A percentile compares a stretch with the other conserved stretches of the same genome.
Conservation (phyloP, 2,888 invertebrate genomes). For the Dryadula phaetusa region DNA sequence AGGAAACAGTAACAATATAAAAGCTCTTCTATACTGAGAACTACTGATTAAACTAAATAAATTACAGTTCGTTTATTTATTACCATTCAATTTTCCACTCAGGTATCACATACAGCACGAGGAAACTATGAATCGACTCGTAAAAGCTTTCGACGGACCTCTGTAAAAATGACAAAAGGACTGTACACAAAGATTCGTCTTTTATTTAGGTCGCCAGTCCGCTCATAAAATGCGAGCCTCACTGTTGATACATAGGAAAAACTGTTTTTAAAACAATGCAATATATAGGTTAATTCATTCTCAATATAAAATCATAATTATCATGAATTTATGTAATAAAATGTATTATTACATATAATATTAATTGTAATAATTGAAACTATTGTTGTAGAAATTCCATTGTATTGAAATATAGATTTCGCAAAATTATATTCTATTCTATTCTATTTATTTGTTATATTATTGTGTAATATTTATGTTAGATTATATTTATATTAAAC, state of each 20-base stretch:
- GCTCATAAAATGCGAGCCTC: conserved; percentile 71
- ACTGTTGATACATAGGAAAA: conserved; percentile 44
- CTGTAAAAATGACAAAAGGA: conserved; percentile 78
- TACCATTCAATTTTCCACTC: conserved; percentile 16
- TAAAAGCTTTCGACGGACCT: conserved; percentile 75
- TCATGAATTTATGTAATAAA: too few relatives aligned
- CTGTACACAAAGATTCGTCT: conserved; percentile 73
- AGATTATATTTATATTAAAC: too few relatives aligned
- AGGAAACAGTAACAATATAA: too few relatives aligned
- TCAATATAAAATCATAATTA: background rate
- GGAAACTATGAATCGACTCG: conserved; percentile 65
- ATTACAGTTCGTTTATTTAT: background rate
- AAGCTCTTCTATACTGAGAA: too few relatives aligned
- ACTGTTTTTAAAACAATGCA: background rate
- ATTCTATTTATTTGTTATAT: too few relatives aligned
- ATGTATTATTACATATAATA: too few relatives aligned
- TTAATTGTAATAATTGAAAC: too few relatives aligned
- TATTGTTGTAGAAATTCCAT: too few relatives aligned
- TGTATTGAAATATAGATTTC: too few relatives aligned
- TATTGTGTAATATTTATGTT: too few relatives aligned
- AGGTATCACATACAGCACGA: conserved; percentile 23
- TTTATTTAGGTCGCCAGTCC: conserved; percentile 72
- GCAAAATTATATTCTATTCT: too few relatives aligned
- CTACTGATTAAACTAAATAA: background rate
- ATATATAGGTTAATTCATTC: background rate